Evolutionary conservation across 2,113 vertebrate species (phyloP).

Genomic region (Varanus komodoensis): DNA sequence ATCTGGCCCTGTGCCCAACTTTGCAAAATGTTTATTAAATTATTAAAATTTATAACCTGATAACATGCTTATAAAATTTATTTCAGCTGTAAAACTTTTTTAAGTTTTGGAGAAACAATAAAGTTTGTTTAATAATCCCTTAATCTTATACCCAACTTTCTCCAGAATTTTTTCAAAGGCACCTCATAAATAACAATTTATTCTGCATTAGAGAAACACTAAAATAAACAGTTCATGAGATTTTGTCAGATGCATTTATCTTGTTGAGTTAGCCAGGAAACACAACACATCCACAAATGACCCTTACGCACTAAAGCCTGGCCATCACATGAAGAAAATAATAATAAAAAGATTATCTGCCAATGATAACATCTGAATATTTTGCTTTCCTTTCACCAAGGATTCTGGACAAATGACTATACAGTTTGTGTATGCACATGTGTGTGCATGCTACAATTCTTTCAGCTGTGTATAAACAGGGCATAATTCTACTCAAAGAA

Average conservation of each 20-base stretch:
- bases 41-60: slow-evolving; percentile 78
- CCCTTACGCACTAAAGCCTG: slow-evolving; percentile 50
- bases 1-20: slow-evolving; percentile 60
- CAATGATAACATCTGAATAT: slow-evolving; percentile 62
- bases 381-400: slow-evolving; percentile 61
- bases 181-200: slow-evolving; percentile 76
- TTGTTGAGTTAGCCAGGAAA: slow-evolving; percentile 68
- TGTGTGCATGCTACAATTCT: slow-evolving; percentile 35
- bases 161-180: slow-evolving; percentile 73
- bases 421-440: neutral
- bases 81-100: slow-evolving; percentile 75
- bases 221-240: slow-evolving; percentile 74
- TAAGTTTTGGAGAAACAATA: slow-evolving; percentile 77
- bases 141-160: slow-evolving; percentile 78
- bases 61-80: slow-evolving; percentile 73
- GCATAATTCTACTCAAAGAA: slow-evolving; percentile 21
- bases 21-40: slow-evolving; percentile 76
- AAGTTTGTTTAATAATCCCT: slow-evolving; percentile 79
- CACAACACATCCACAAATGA: slow-evolving; percentile 69
- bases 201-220: slow-evolving; percentile 67
- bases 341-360: slow-evolving; percentile 59
- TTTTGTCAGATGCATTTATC: slow-evolving; percentile 70
- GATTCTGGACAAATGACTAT: slow-evolving; percentile 51
- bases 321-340: slow-evolving; percentile 44
- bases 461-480: slow-evolving; percentile 48